A percentile compares a stretch with the other conserved stretches of the same genome.
These are phyloP conservation scores for Phoeniculus purpureus DNA, from an alignment of 2,797 vertebrate species.

Conservation along the genomic window DNA sequence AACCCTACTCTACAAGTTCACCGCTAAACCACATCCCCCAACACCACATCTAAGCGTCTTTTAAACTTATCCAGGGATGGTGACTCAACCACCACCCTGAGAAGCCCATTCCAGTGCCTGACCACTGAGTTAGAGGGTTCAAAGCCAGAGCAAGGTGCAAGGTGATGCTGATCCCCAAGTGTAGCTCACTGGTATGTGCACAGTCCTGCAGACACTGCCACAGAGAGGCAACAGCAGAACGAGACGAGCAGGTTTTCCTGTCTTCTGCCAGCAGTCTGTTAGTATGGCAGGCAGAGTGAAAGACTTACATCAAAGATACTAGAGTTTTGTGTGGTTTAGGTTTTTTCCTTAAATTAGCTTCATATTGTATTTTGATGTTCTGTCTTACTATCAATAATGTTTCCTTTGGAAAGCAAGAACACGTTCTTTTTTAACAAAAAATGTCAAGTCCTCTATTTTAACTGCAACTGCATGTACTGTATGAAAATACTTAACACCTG, in stretches of 20 bases:
- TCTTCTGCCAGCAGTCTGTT: neutral
- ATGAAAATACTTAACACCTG: neutral
- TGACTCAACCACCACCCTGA: no score
- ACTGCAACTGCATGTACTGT: no score
- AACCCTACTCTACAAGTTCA: no score
- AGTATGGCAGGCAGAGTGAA: rapidly evolving
- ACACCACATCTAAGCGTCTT: no score
- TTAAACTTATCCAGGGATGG: no score
- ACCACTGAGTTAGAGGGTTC: neutral
- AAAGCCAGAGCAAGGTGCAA: neutral
- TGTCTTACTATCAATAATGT: neutral
- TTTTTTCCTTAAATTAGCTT: neutral
- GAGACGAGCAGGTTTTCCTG: neutral
- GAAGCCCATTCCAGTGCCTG: no score
- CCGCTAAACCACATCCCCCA: no score
- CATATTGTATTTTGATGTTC: neutral
- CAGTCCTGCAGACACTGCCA: neutral
- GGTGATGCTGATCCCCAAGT: neutral
- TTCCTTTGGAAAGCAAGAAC: neutral
- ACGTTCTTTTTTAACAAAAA: neutral
- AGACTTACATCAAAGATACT: neutral
- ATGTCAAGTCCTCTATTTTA: neutral
- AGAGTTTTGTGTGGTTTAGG: neutral
- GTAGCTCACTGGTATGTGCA: rapidly evolving
- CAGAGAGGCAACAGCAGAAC: neutral